phyloP scores from a whole-genome alignment of 2,797 vertebrate genomes.

The Lateolabrax maculatus region DNA sequence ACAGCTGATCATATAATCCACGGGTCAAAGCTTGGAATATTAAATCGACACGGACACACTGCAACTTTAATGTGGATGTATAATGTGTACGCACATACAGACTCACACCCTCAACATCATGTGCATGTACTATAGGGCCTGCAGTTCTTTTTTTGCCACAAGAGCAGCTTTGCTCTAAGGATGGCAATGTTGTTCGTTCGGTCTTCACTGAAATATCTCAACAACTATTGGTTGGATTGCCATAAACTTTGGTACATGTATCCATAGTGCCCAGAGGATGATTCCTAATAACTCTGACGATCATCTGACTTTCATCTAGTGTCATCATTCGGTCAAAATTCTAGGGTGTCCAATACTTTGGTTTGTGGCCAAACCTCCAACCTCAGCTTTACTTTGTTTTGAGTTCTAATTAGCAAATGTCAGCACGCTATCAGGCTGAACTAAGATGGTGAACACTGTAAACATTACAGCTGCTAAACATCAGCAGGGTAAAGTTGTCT shows the following conservation, averaged over 20 bases:
- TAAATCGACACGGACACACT: neutral
- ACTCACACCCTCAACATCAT: neutral
- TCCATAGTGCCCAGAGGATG: neutral
- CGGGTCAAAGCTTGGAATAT: slow-evolving; percentile 10
- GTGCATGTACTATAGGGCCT: neutral
- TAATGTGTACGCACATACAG: neutral
- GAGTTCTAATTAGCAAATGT: neutral
- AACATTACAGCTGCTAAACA: neutral
- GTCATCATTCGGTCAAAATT: neutral
- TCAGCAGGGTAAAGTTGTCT: neutral
- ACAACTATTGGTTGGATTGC: no score
- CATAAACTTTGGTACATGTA: no score
- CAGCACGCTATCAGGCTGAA: neutral
- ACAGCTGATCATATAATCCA: neutral
- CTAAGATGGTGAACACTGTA: neutral
- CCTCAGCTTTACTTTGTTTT: neutral
- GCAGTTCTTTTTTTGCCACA: neutral
- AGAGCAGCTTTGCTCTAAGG: neutral
- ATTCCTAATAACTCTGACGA: neutral
- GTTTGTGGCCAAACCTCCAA: neutral
- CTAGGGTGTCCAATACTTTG: neutral
- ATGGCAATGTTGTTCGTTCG: neutral
- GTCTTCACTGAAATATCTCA: no score
- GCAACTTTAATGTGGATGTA: slow-evolving; percentile 7
- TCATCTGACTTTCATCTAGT: neutral